Percentiles rank a stretch among this genome's conserved stretches.
phyloP scores from a whole-genome alignment of 2,888 invertebrate genomes.

The Spatulosminthurus flaviceps region DNA sequence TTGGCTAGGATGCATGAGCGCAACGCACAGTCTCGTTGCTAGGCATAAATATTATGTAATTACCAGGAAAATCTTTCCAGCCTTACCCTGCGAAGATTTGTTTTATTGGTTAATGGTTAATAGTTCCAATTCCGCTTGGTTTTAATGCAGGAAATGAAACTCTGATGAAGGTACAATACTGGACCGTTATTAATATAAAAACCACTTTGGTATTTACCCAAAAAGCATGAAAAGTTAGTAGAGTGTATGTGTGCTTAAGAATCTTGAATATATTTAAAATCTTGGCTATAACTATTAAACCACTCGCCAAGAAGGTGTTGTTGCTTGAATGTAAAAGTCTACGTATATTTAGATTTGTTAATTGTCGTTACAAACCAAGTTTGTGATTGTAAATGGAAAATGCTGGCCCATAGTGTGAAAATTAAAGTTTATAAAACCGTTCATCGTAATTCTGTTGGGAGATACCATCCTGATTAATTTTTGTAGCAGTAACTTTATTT shows the following conservation, averaged over 20 bases:
- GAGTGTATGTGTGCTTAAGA: background rate
- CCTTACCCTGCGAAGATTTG: too few relatives aligned
- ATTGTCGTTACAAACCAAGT: background rate
- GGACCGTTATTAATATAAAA: too few relatives aligned
- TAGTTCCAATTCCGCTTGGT: too few relatives aligned
- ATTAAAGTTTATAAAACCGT: slow-evolving; percentile 9
- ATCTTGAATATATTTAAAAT: background rate
- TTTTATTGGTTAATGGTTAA: too few relatives aligned
- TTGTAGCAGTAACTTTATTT: background rate
- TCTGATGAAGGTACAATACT: too few relatives aligned
- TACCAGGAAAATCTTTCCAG: too few relatives aligned
- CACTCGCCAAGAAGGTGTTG: background rate
- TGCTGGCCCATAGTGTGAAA: background rate
- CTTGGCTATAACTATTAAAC: background rate
- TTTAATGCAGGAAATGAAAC: too few relatives aligned
- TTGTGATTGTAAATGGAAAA: slow-evolving; percentile 4
- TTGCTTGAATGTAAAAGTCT: background rate
- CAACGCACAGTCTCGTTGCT: too few relatives aligned
- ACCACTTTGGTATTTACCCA: too few relatives aligned
- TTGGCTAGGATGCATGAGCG: too few relatives aligned
- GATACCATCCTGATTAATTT: background rate
- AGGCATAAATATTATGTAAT: too few relatives aligned
- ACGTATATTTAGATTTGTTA: background rate
- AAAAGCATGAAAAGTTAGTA: background rate
- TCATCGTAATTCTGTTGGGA: background rate